Base-by-base conservation (phyloP, 2,888 invertebrate genomes). In the Lycophotia porphyrea region DNA sequence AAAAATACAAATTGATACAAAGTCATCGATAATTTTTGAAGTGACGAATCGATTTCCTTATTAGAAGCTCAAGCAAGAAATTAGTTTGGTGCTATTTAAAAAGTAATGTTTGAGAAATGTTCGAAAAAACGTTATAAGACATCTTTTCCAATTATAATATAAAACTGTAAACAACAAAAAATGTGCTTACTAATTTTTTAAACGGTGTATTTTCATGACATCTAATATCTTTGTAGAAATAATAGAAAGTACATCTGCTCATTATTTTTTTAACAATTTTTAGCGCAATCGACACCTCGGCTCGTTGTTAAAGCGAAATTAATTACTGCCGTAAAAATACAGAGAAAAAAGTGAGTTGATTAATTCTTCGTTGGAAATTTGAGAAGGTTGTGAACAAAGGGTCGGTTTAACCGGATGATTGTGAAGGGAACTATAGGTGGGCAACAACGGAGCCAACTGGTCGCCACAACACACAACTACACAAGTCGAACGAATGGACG, bases 331-430 rank as follows among this genome's bases (percentile, higher is more conserved):
- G 90, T 92, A 89, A 93, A 93, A 93, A 92, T 90, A 89, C 80
- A 88, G 87, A 90, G 91, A 93, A 93, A 94, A 93, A 94, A 92
- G 88, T 87, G 87, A 87, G 92, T 91, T 92, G 91, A 93, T 93
- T 94, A 93, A 93, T 94, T 93, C 92, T 94, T 94, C 89, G 88
- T 80, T 88, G 89, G 94, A 89, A 95, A 96, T 93, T 92, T 88
- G 95, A 96, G 95, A 96, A 92, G 93, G 91, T 95, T 95, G 94
- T 93, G 91, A 88, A 92, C 92, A 93, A 94, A 94, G 92, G 93
- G 92, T 89, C 86, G 86, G 85, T 88, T 85, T 84, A 82, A 88
- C 81, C 84, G 83, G 86, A 87, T 85, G 84, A 87, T 86, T 87
- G 86, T 84, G 69, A 72, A 85, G 82, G 84, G 80, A 86, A 85